A percentile compares a stretch with the other conserved stretches of the same genome.
Evolutionary conservation across 2,113 vertebrate genomes (phyloP).

Genomic region (Ranitomeya imitator): DNA sequence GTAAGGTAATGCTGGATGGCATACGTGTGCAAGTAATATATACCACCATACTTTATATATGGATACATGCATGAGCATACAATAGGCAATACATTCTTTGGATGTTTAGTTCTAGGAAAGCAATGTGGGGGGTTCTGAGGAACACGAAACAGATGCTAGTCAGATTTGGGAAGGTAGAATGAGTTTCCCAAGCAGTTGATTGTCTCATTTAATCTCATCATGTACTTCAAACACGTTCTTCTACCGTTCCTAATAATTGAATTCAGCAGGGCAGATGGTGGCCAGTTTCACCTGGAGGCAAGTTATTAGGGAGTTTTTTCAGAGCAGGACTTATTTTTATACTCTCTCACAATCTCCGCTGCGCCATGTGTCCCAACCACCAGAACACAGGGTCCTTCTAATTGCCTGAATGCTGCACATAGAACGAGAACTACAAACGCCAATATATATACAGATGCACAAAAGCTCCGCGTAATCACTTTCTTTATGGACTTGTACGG

Average conservation of each 20-base stretch:
- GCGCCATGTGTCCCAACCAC: background rate
- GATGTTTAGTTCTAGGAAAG: background rate
- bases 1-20: no score
- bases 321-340: background rate
- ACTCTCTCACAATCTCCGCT: background rate
- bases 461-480: background rate
- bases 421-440: background rate
- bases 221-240: slow-evolving; percentile 24
- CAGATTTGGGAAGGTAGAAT: background rate
- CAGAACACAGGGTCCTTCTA: background rate
- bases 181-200: background rate
- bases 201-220: slow-evolving; percentile 6
- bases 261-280: slow-evolving; percentile 1
- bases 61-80: background rate
- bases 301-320: background rate
- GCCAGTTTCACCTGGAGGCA: slow-evolving; percentile 9
- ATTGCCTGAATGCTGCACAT: background rate
- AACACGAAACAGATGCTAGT: slow-evolving; percentile 17
- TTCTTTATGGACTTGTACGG: background rate
- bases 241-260: background rate
- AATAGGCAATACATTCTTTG: background rate
- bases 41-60: background rate
- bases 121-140: background rate
- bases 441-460: slow-evolving; percentile 1
- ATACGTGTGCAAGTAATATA: background rate